phyloP scores from a whole-genome alignment of 2,113 vertebrate genomes.

The Geococcyx californianus region DNA sequence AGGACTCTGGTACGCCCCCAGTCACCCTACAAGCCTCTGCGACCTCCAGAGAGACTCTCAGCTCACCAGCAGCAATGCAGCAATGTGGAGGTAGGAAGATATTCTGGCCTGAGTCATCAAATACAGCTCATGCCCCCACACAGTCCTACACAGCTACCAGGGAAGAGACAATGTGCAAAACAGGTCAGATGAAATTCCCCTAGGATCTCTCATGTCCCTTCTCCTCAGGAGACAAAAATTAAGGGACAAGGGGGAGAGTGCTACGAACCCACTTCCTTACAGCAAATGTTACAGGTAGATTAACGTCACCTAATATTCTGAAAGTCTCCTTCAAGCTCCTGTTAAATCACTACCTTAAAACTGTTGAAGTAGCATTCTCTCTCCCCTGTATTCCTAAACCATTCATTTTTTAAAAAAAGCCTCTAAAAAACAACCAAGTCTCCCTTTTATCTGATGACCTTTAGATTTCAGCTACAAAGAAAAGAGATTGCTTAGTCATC shows the following conservation, averaged over 20 bases:
- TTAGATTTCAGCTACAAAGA: neutral
- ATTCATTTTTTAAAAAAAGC: neutral
- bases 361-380: neutral
- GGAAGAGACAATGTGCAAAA: neutral
- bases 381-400: neutral
- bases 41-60: neutral
- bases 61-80: neutral
- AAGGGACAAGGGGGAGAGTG: neutral
- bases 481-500: neutral
- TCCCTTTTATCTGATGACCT: neutral
- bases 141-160: neutral
- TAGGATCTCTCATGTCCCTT: neutral
- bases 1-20: neutral
- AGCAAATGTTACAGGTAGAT: neutral
- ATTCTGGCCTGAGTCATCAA: constrained; percentile 21
- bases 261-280: neutral
- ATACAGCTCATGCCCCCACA: neutral
- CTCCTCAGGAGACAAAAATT: neutral
- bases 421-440: neutral
- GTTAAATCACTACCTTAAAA: neutral
- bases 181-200: neutral
- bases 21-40: neutral
- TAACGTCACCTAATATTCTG: neutral
- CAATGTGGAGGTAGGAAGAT: neutral
- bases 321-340: neutral